phyloP scores from a whole-genome alignment of 2,113 vertebrate species.

The Octodon degus region DNA sequence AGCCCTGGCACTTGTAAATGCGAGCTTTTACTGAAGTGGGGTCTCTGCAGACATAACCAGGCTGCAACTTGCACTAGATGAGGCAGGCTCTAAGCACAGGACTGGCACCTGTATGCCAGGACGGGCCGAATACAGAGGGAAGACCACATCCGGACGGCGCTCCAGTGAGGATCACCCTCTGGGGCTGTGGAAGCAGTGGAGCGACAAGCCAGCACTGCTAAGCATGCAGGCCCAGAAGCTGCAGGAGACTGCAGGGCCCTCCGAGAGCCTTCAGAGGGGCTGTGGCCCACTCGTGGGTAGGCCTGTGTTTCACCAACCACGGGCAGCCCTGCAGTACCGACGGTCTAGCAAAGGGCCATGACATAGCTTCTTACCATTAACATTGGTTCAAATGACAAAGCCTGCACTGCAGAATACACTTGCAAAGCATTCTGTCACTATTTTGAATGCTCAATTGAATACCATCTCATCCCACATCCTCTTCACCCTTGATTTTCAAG shows the following conservation, averaged over 20 bases:
- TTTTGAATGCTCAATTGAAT: neutral
- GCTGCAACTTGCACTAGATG: neutral
- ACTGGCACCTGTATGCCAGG: neutral
- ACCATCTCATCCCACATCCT: neutral
- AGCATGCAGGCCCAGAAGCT: neutral
- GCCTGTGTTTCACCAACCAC: neutral
- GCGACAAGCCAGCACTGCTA: neutral
- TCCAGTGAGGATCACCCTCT: accelerated
- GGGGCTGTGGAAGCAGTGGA: accelerated
- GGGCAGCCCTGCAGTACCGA: neutral
- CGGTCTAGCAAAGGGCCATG: neutral
- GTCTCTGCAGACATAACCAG: neutral
- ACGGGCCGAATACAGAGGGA: neutral
- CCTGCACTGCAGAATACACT: conserved; percentile 8
- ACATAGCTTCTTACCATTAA: neutral
- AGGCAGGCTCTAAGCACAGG: neutral
- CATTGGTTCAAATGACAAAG: neutral
- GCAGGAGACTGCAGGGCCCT: neutral
- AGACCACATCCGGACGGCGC: neutral
- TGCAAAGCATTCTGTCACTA: neutral
- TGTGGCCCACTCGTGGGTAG: accelerated
- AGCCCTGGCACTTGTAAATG: neutral
- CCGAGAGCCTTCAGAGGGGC: neutral
- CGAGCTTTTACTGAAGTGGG: neutral
- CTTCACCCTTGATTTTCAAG: neutral